phyloP scores from a whole-genome alignment of 2,113 vertebrate genomes.

The Pseudorectes ferrugineus region DNA sequence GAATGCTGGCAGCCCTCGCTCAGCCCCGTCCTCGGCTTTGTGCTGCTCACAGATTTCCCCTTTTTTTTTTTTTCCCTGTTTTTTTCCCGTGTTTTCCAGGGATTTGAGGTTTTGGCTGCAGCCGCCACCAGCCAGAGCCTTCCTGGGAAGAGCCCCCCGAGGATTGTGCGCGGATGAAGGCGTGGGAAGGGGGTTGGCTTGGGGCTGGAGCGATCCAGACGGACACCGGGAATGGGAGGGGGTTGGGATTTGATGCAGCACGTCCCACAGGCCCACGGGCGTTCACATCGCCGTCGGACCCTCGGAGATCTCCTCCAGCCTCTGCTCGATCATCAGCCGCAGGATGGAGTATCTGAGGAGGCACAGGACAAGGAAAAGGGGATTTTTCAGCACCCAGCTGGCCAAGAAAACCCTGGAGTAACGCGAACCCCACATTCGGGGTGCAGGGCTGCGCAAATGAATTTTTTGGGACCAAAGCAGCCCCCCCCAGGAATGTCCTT shows the following conservation, averaged over 20 bases:
- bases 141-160: not conserved
- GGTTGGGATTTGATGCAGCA: not conserved
- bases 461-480: rapidly evolving
- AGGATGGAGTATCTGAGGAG: constrained; percentile 78
- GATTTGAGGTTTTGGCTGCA: not conserved
- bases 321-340: constrained; percentile 84
- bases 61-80: no score
- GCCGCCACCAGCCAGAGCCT: not conserved
- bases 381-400: not conserved
- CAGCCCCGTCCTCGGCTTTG: not conserved
- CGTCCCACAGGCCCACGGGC: not conserved
- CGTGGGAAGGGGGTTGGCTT: not conserved
- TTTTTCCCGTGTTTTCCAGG: not conserved
- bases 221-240: rapidly evolving
- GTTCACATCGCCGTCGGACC: constrained; percentile 65
- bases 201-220: rapidly evolving
- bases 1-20: not conserved
- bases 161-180: not conserved
- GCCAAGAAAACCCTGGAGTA: not conserved
- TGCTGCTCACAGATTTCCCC: not conserved
- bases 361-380: not conserved
- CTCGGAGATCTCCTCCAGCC: constrained; percentile 83
- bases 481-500: rapidly evolving
- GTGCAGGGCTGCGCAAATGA: rapidly evolving
- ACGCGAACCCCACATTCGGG: rapidly evolving